Base-by-base conservation (phyloP, 2,888 invertebrate genomes). In the Orthosia incerta region DNA sequence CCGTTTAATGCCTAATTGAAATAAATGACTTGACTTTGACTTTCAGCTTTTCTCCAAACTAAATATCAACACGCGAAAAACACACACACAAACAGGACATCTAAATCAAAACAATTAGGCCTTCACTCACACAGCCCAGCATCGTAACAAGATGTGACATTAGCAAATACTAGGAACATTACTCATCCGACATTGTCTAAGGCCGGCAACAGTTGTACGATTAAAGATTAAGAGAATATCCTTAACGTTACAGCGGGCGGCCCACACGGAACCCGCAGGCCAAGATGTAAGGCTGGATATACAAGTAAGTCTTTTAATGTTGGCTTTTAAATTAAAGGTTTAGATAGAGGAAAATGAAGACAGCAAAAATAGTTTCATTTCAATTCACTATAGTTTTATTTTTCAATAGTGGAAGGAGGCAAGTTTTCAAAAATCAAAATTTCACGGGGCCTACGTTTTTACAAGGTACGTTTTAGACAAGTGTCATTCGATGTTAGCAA, bases 151-250 rank as follows among this genome's bases (percentile, higher is more conserved):
- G 92, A 86, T 85, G 87, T 91, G 94, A 94, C 94, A 94, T 94
- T 94, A 91, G 93, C 92, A 88, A 90, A 91, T 91, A 89, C 88
- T 84, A 83, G 50, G 71, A 76, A 85, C 92, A 95, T 95, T 91
- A 94, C 92, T 95, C 94, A 94, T 93, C 91, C 89, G 87, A 90
- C 91, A 93, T 94, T 94, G 95, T 95, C 89, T 93, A 89, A 90
- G 89, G 89, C 90, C 81, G 86, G 88, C 88, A 83, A 92, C 93
- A 93, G 91, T 90, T 90, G 92, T 93, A 89, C 92, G 95, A 95
- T 95, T 93, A 88, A 83, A 95, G 95, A 95, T 95, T 93, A 93
- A 86, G 88, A 88, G 91, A 91, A 91, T 91, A 93, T 92, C 93
- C 92, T 92, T 95, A 95, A 95, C 95, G 95, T 95, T 93, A 93